A percentile compares a stretch with the other conserved stretches of the same genome.
phyloP scores from a whole-genome alignment of 2,113 vertebrate genomes.

The Melospiza melodia region DNA sequence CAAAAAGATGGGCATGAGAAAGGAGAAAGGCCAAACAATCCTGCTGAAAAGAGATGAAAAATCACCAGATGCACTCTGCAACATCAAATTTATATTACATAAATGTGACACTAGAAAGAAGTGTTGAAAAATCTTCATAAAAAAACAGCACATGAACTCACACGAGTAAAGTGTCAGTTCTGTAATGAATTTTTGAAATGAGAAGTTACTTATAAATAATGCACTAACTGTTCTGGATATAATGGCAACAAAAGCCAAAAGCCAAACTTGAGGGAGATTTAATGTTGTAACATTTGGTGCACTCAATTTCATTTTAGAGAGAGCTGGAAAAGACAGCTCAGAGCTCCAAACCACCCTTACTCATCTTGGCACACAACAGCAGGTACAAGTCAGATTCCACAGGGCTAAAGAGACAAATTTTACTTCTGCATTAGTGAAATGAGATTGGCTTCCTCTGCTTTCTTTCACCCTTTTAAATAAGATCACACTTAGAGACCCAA shows the following conservation, averaged over 20 bases:
- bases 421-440: background rate
- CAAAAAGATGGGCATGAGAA: background rate
- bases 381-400: background rate
- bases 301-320: background rate
- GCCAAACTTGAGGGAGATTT: background rate
- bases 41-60: background rate
- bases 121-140: background rate
- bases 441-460: background rate
- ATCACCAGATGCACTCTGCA: background rate
- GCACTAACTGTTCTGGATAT: background rate
- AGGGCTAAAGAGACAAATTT: background rate
- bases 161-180: background rate
- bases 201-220: background rate
- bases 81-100: background rate
- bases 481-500: background rate
- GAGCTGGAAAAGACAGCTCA: background rate
- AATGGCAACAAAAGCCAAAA: background rate
- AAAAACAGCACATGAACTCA: background rate
- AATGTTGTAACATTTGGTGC: background rate
- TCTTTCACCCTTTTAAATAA: background rate
- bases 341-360: background rate
- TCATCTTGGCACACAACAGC: background rate
- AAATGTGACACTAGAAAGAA: background rate
- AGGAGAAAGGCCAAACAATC: background rate
- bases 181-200: background rate